Evolutionary conservation across 2,888 invertebrate genomes (phyloP), one percentile per base, ranked within the genome.

Genomic region (Ophion slaviceki): DNA sequence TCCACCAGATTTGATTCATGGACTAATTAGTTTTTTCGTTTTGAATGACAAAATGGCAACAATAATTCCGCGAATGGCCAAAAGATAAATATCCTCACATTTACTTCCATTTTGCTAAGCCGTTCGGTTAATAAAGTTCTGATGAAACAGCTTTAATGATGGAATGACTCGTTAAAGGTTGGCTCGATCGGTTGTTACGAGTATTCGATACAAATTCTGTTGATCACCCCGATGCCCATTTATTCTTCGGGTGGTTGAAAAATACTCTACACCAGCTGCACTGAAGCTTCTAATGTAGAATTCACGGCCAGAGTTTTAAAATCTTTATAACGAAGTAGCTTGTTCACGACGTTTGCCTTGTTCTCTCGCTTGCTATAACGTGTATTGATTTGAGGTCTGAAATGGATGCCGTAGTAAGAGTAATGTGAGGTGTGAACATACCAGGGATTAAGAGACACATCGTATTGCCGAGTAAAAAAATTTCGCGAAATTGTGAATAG

Each of bases 301-400:
- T 78, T 74, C 62, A 72, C 40, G 62, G 82, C 64, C 88, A 87
- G 88, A 87, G 86, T 86, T 86, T 88, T 86, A 87, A 87, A 89
- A 89, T 87, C 89, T 90, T 87, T 87, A 82, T 82, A 77, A 80
- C 67, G 76, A 57, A 24, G 28, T 40, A 32, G 32, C 62, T 66
- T 61, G 62, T 68, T 74, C 67, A 40, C 24, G 62, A n/a, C 32
- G 45, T 20, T 20, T n/a, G n/a, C 66, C 62, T 57, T 32, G 47
- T 59, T 75, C 67, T 75, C 72, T 84, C 59, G 17, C 45, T 28
- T 62, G 32, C 24, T 14, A 40, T 59, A 67, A 66, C 4, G 70
- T 88, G 86, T 88, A 88, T 90, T 90, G 90, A 90, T 90, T 89
- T 89, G 87, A 89, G 88, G 90, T 89, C 90, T 90, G 88, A 90